Conservation (phyloP, 2,888 invertebrate species). For the Drosophila rellima region DNA sequence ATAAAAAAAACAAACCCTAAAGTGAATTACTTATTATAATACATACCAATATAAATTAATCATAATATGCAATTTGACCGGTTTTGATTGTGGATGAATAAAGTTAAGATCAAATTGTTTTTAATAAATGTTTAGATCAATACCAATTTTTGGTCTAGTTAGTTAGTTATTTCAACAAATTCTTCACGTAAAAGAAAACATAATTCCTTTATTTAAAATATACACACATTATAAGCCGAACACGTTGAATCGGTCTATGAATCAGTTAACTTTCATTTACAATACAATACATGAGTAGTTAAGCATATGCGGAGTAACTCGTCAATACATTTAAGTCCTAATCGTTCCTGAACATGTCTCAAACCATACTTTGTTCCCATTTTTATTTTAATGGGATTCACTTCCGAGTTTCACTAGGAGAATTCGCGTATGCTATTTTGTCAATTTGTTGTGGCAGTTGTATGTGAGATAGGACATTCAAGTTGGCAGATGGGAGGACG, state of each 20-base stretch:
- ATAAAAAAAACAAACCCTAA: conserved; percentile 28
- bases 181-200: conserved; percentile 6
- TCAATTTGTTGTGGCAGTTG: conserved; percentile 63
- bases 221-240: conserved; percentile 56
- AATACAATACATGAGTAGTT: conserved; percentile 47
- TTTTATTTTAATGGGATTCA: neutral
- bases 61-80: conserved; percentile 48
- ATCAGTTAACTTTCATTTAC: conserved; percentile 64
- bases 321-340: conserved; percentile 27
- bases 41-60: conserved; percentile 53
- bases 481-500: conserved; percentile 31
- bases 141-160: too few relatives aligned
- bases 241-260: conserved; percentile 53
- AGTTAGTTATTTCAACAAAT: too few relatives aligned
- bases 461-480: conserved; percentile 16
- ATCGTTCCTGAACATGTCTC: conserved; percentile 24
- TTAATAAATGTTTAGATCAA: conserved; percentile 28
- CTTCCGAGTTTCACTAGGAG: conserved; percentile 9
- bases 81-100: conserved; percentile 57
- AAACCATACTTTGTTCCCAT: conserved; percentile 44
- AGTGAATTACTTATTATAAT: conserved; percentile 44
- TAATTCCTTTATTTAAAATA: conserved; percentile 53
- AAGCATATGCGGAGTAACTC: conserved; percentile 19
- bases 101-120: conserved; percentile 72
- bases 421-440: conserved; percentile 29